Percentiles rank a stretch among this genome's conserved stretches.
These are phyloP conservation scores for Osmoderma eremita DNA, from an alignment of 2,888 invertebrate genomes.

Conservation along the genomic window DNA sequence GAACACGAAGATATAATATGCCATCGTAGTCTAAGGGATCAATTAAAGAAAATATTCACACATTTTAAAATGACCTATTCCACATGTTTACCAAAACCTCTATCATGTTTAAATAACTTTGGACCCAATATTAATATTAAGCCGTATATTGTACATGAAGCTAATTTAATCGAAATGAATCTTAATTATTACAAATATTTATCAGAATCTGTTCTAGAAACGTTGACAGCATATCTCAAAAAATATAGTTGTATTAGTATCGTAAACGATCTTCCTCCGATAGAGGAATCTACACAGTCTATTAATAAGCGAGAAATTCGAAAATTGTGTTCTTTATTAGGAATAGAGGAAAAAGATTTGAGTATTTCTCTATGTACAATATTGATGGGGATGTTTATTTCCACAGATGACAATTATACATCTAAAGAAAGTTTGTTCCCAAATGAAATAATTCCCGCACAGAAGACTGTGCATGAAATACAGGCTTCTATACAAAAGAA, in stretches of 20 bases:
- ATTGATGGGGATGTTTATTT: constrained; percentile 30
- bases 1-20: constrained; percentile 6
- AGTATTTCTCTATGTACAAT: constrained; percentile 10
- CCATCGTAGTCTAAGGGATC: constrained; percentile 30
- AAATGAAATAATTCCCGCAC: constrained; percentile 8
- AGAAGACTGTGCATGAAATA: constrained; percentile 17
- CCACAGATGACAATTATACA: neutral
- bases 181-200: constrained; percentile 39
- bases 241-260: constrained; percentile 26
- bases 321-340: constrained; percentile 22
- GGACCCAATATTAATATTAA: constrained; percentile 16
- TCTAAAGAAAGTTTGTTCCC: neutral
- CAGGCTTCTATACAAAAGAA: constrained; percentile 11
- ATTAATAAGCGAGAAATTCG: constrained; percentile 28
- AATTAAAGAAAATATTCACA: constrained; percentile 30
- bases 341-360: constrained; percentile 25
- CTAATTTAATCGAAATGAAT: constrained; percentile 37
- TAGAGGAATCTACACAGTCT: neutral
- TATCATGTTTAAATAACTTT: neutral
- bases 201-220: constrained; percentile 21
- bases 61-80: constrained; percentile 20
- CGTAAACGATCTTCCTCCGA: constrained; percentile 16
- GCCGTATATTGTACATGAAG: constrained; percentile 40
- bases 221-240: constrained; percentile 29
- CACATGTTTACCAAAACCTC: constrained; percentile 5